These are phyloP conservation scores for Spea multiplicata DNA, from an alignment of 2,113 vertebrate genomes.

Conservation along the genomic window DNA sequence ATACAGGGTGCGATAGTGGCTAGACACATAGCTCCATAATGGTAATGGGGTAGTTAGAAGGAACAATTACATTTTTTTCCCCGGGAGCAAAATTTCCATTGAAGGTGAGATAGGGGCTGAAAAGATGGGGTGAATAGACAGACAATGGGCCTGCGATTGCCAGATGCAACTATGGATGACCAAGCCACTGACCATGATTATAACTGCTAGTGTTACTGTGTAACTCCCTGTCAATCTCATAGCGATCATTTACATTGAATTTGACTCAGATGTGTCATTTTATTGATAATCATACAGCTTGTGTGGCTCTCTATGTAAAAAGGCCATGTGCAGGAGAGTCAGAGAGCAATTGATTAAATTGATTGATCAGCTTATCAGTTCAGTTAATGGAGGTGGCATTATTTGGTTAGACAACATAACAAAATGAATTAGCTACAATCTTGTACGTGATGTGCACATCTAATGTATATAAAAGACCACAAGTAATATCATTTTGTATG, in stretches of 20 bases:
- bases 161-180: too few species aligned
- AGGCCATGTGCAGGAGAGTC: conserved; percentile 41
- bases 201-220: too few species aligned
- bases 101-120: too few species aligned
- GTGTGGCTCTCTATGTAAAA: conserved; percentile 29
- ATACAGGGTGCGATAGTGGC: too few species aligned
- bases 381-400: conserved; percentile 37
- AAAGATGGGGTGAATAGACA: too few species aligned
- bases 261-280: conserved; percentile 29
- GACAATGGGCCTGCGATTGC: too few species aligned
- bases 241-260: conserved; percentile 35
- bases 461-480: conserved; percentile 14
- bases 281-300: conserved; percentile 24
- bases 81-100: too few species aligned
- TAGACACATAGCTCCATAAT: too few species aligned
- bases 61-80: too few species aligned
- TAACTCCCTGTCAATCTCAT: neutral
- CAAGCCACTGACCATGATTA: too few species aligned
- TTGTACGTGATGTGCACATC: conserved; percentile 31
- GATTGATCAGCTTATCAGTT: conserved; percentile 48
- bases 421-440: conserved; percentile 44
- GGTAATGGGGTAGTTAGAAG: too few species aligned
- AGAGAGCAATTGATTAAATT: conserved; percentile 41
- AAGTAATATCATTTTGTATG: too few species aligned
- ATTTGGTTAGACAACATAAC: conserved; percentile 41